Percentiles rank a stretch among this genome's conserved stretches.
These are phyloP conservation scores for Cynodonichthys magdalenae DNA, from an alignment of 2,797 vertebrate genomes.

Conservation along the genomic window DNA sequence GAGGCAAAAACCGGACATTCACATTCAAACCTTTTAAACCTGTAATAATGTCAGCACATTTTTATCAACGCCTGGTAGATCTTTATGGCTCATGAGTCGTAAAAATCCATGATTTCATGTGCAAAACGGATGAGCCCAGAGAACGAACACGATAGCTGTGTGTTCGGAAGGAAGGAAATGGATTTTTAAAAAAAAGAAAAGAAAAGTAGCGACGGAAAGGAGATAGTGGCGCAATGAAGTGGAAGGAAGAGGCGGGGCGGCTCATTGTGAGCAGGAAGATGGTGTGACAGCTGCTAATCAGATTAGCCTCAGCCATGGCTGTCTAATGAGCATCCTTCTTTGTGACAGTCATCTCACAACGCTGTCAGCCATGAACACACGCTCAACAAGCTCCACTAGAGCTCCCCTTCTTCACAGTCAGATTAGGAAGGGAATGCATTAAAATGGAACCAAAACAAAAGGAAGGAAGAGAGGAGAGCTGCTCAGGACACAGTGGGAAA, in stretches of 20 bases:
- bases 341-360: constrained; percentile 80
- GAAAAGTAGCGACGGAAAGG: constrained; percentile 47
- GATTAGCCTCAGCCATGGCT: constrained; percentile 81
- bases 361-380: constrained; percentile 77
- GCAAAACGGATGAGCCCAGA: constrained; percentile 19
- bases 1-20: constrained; percentile 9
- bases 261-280: constrained; percentile 75
- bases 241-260: constrained; percentile 45
- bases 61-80: constrained; percentile 4
- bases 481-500: constrained; percentile 66
- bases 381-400: constrained; percentile 75
- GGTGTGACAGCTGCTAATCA: constrained; percentile 85
- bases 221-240: constrained; percentile 55
- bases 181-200: constrained; percentile 5
- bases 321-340: constrained; percentile 83
- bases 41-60: not conserved
- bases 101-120: constrained; percentile 11
- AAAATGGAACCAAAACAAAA: constrained; percentile 72
- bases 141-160: constrained; percentile 39
- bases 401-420: constrained; percentile 64
- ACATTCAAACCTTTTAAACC: constrained; percentile 10
- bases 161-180: constrained; percentile 20
- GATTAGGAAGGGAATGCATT: constrained; percentile 76
- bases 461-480: constrained; percentile 26
- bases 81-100: constrained; percentile 2